A percentile compares a stretch with the other conserved stretches of the same genome.
Evolutionary conservation across 2,888 invertebrate genomes (phyloP).

Genomic region (Agrilus mali): DNA sequence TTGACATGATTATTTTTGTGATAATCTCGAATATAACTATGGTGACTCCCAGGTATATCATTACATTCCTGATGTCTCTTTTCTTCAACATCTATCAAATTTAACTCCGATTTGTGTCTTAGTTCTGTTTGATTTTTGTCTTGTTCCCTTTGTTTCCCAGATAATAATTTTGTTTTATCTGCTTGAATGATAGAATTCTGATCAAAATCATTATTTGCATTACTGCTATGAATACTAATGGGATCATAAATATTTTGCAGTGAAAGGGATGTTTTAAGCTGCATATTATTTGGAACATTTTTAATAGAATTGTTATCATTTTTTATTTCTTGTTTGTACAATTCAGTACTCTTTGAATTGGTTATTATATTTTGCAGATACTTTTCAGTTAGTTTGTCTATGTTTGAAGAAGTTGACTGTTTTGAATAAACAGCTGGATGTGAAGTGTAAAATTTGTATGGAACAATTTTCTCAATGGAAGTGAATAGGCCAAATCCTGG

Average conservation of each 20-base stretch:
- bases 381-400: conserved; percentile 12
- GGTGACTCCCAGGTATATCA: conserved; percentile 5
- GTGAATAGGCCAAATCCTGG: conserved; percentile 31
- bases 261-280: conserved; percentile 23
- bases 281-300: conserved; percentile 1
- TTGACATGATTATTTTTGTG: conserved; percentile 3
- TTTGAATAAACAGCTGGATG: conserved; percentile 3
- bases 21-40: conserved; percentile 1
- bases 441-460: conserved; percentile 10
- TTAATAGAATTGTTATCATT: conserved; percentile 7
- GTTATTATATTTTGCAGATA: conserved; percentile 10
- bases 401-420: conserved; percentile 4
- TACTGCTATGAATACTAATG: conserved; percentile 19
- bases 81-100: conserved; percentile 28
- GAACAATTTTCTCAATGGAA: conserved; percentile 28
- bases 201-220: conserved; percentile 34
- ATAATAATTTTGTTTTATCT: conserved; percentile 26
- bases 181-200: conserved; percentile 31
- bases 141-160: conserved; percentile 17
- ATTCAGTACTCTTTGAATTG: conserved; percentile 9
- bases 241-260: conserved; percentile 28
- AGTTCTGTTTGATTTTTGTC: conserved; percentile 5
- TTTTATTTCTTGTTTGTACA: conserved; percentile 4
- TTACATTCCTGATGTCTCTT: conserved; percentile 19
- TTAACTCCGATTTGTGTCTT: conserved; percentile 28